These are phyloP conservation scores for Auanema sp. DNA, from an alignment of 2,888 invertebrate species.

Conservation along the genomic window DNA sequence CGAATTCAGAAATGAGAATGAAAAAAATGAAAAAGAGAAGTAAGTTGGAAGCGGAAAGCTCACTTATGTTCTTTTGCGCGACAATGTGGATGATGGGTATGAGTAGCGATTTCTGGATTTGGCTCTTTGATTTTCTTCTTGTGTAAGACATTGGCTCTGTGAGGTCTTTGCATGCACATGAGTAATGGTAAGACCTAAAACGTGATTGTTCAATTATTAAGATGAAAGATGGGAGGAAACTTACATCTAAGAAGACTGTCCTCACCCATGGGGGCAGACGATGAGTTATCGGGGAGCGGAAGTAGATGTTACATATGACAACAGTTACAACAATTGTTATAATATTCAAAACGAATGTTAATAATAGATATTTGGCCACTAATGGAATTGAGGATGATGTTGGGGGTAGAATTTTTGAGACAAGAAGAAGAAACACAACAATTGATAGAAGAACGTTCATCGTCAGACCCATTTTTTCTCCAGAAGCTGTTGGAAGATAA, in stretches of 20 bases:
- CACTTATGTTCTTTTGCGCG: slow-evolving; percentile 19
- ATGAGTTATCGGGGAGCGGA: slow-evolving; percentile 92
- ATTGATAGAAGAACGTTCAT: slow-evolving; percentile 98
- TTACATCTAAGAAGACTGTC: slow-evolving; percentile 83
- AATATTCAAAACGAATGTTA: slow-evolving; percentile 99
- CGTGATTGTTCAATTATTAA: not conserved
- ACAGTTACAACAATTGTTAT: slow-evolving; percentile 98
- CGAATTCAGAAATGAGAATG: slow-evolving; percentile 2
- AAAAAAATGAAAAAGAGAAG: not conserved
- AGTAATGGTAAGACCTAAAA: slow-evolving; percentile 79
- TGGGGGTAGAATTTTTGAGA: slow-evolving; percentile 97
- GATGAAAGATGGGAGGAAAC: not conserved
- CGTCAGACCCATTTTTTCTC: slow-evolving; percentile 69
- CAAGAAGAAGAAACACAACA: slow-evolving; percentile 96
- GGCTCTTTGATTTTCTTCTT: slow-evolving; percentile 28
- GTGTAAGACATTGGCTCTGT: slow-evolving; percentile 33
- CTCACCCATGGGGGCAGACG: slow-evolving; percentile 96
- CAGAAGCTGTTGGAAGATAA: slow-evolving; percentile 94
- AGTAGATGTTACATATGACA: slow-evolving; percentile 98
- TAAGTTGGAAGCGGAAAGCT: not conserved
- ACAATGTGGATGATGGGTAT: slow-evolving; percentile 43
- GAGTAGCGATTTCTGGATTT: slow-evolving; percentile 23
- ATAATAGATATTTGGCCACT: slow-evolving; percentile 91
- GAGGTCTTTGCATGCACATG: slow-evolving; percentile 90
- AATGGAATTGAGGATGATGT: slow-evolving; percentile 92